Evolutionary conservation across 2,797 vertebrate genomes (phyloP).

Genomic region (Tolypeutes matacus): DNA sequence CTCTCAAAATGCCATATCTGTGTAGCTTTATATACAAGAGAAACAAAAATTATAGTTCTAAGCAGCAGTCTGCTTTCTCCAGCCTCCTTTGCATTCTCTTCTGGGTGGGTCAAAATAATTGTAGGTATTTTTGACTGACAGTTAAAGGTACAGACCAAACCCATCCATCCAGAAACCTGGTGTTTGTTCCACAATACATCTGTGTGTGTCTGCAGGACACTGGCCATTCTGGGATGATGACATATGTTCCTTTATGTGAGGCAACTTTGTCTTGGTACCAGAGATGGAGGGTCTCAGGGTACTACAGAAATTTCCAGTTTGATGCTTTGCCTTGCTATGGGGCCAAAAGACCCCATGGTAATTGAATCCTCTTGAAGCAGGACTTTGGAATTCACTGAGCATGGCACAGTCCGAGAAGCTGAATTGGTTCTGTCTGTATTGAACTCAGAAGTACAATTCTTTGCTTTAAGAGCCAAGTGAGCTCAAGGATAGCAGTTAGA

Average conservation of each 20-base stretch:
- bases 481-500: not conserved
- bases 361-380: not conserved
- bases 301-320: not conserved
- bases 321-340: not conserved
- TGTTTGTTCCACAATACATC: not conserved
- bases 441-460: conserved; percentile 4
- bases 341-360: not conserved
- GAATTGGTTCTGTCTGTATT: not conserved
- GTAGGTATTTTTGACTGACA: not conserved
- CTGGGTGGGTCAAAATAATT: not conserved
- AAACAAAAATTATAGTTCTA: not conserved
- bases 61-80: not conserved
- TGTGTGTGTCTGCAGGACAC: not conserved
- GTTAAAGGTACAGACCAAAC: not conserved
- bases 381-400: not conserved
- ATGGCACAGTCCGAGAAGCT: not conserved
- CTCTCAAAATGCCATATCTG: conserved; percentile 57
- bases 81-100: not conserved
- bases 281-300: not conserved
- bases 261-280: not conserved
- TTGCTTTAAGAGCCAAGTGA: conserved; percentile 35
- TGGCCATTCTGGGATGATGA: not conserved
- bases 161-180: not conserved
- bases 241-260: not conserved
- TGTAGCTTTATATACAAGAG: not conserved